Base-by-base conservation (phyloP, 2,113 vertebrate genomes). In the Pelvicachromis taeniatus region DNA sequence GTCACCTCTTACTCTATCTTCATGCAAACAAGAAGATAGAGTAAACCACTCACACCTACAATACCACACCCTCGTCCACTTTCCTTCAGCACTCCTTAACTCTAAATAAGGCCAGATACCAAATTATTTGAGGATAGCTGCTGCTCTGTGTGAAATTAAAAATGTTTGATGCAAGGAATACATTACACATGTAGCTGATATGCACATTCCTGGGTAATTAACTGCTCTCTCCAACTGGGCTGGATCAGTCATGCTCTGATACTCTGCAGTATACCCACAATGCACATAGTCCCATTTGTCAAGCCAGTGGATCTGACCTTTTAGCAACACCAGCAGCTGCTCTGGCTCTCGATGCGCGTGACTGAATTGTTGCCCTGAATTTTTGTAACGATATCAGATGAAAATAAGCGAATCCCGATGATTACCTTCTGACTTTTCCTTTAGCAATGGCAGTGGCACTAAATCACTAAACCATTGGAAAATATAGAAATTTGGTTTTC, bases 91-190 rank as follows among this genome's bases (percentile, higher is more conserved):
- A 13, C 12, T 48, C 45, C 14, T 48, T 16, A 16, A 16, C 21
- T 0, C 26, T 45, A 45, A 10, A 17, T 1, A 0, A 26, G 38
- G n/a, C 14, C 65, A 26, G 2, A 42, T 3, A 23, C 38, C 8
- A 4, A 42, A 9, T 68, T 10, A 45, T 48, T 16, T 53, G 42
- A 75, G 23, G 9, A 19, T 31, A 12, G 31, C 42, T 75, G 78
- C n/a, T 23, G 81, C 56, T 55, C 40, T 56, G 16, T 58, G 33
- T 53, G 6, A 83, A 35, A 89, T 78, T 56, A 56, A 85, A 84
- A 61, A 7, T 38, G 59, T 59, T 79, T 81, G 21, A 56, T 1
- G 63, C 50, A 4, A 23, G 48, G 48, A 87, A 70, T n/a, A 52
- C 2, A 16, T 85, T 82, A 78, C 52, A 70, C 16, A 33, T 16